Evolutionary conservation across 2,888 invertebrate genomes (phyloP).

Genomic region (Protodeltote pygarga): DNA sequence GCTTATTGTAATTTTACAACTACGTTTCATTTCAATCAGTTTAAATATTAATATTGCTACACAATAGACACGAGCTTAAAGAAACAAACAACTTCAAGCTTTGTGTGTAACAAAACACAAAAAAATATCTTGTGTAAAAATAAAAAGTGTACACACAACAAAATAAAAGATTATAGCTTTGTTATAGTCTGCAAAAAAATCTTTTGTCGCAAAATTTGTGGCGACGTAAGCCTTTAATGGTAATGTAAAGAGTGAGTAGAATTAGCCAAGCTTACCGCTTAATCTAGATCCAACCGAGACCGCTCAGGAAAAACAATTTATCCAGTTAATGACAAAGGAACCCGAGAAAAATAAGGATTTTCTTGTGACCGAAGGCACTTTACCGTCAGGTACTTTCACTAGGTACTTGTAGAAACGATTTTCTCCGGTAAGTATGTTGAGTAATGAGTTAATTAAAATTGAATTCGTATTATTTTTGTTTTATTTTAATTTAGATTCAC

Average conservation of each 20-base stretch:
- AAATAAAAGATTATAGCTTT: conserved; percentile 3
- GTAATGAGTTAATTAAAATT: conserved; percentile 49
- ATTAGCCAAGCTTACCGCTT: conserved; percentile 69
- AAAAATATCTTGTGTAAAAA: too few relatives aligned
- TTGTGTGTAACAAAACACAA: too few relatives aligned
- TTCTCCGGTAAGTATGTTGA: conserved; percentile 37
- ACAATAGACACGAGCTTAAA: too few relatives aligned
- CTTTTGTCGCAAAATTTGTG: conserved; percentile 21
- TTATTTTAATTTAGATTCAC: too few relatives aligned
- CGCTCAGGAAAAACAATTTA: conserved; percentile 74
- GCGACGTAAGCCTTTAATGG: conserved; percentile 52
- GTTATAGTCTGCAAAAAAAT: background rate
- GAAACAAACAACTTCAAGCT: too few relatives aligned
- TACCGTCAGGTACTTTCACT: conserved; percentile 33
- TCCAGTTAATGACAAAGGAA: conserved; percentile 72
- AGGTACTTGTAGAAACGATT: conserved; percentile 44
- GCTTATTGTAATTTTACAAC: too few relatives aligned
- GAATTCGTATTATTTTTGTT: background rate
- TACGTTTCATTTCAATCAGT: too few relatives aligned
- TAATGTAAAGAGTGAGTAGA: conserved; percentile 50
- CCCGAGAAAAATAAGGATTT: conserved; percentile 64
- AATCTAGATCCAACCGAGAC: conserved; percentile 70
- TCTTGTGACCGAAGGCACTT: conserved; percentile 51
- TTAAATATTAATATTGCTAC: too few relatives aligned
- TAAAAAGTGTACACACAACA: too few relatives aligned